Conservation (phyloP, 2,888 invertebrate genomes). For the Trichogramma dendrolimi region DNA sequence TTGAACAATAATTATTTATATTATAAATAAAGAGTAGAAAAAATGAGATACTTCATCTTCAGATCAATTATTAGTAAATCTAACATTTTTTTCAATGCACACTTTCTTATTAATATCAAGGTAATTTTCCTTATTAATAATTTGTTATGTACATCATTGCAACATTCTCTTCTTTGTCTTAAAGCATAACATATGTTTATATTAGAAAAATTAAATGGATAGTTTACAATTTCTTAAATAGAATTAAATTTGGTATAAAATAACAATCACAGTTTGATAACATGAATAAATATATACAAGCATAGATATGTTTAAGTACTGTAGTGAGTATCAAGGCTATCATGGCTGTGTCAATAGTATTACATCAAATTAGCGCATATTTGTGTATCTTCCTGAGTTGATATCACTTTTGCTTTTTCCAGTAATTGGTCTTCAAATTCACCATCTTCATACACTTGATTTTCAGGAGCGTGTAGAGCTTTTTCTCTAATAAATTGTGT, state of each 20-base stretch:
- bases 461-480: conserved; percentile 62
- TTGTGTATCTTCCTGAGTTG: conserved; percentile 50
- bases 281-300: conserved; percentile 11
- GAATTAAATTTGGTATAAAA: conserved; percentile 23
- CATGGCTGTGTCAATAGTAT: conserved; percentile 3
- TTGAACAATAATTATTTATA: no score
- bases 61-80: no score
- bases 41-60: no score
- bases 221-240: background rate
- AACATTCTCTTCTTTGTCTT: no score
- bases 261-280: conserved; percentile 26
- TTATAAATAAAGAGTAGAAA: no score
- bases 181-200: no score
- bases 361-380: conserved; percentile 50
- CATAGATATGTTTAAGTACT: background rate
- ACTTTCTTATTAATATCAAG: no score
- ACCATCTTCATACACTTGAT: conserved; percentile 47
- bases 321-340: background rate
- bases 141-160: no score
- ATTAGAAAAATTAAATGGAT: no score
- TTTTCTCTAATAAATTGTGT: conserved; percentile 61
- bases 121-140: no score
- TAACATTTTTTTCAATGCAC: no score
- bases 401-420: conserved; percentile 50
- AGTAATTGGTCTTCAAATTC: conserved; percentile 55